phyloP scores from a whole-genome alignment of 1,140 invertebrate genomes.

The Lysiphlebus fabarum region DNA sequence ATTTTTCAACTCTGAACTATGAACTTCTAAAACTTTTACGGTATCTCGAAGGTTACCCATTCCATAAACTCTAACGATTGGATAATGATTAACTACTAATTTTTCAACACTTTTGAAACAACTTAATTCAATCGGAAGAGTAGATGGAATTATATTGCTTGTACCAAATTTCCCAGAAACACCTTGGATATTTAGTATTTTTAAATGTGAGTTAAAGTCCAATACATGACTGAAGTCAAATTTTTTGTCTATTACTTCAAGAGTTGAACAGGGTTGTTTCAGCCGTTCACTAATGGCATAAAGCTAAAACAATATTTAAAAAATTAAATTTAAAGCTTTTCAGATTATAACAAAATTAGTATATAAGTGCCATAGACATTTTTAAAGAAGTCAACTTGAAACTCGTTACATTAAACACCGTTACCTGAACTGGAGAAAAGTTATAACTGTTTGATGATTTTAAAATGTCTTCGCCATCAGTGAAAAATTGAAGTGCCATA shows the following conservation, averaged over 20 bases:
- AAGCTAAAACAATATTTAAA: slow-evolving; percentile 62
- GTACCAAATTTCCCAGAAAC: slow-evolving; percentile 63
- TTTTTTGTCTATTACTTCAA: slow-evolving; percentile 65
- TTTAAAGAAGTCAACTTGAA: too few species aligned
- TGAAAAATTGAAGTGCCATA: slow-evolving; percentile 69
- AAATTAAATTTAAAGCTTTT: too few species aligned
- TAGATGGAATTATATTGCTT: slow-evolving; percentile 80
- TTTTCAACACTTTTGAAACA: slow-evolving; percentile 72
- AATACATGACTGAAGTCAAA: slow-evolving; percentile 87
- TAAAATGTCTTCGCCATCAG: slow-evolving; percentile 66
- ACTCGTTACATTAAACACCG: too few species aligned
- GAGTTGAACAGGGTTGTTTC: slow-evolving; percentile 77
- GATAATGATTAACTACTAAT: slow-evolving; percentile 62
- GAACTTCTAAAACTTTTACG: slow-evolving; percentile 60
- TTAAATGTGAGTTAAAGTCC: slow-evolving; percentile 79
- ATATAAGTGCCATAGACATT: too few species aligned
- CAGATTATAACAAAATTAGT: too few species aligned
- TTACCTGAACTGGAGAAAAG: slow-evolving; percentile 73
- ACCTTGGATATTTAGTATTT: slow-evolving; percentile 67
- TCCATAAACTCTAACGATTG: slow-evolving; percentile 65
- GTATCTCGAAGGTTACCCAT: slow-evolving; percentile 69
- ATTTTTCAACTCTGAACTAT: slow-evolving; percentile 60
- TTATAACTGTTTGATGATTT: slow-evolving; percentile 60
- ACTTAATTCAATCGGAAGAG: slow-evolving; percentile 75
- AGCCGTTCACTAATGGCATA: slow-evolving; percentile 84